These are phyloP conservation scores for Percina caprodes DNA, from an alignment of 2,113 vertebrate genomes.

Conservation along the genomic window DNA sequence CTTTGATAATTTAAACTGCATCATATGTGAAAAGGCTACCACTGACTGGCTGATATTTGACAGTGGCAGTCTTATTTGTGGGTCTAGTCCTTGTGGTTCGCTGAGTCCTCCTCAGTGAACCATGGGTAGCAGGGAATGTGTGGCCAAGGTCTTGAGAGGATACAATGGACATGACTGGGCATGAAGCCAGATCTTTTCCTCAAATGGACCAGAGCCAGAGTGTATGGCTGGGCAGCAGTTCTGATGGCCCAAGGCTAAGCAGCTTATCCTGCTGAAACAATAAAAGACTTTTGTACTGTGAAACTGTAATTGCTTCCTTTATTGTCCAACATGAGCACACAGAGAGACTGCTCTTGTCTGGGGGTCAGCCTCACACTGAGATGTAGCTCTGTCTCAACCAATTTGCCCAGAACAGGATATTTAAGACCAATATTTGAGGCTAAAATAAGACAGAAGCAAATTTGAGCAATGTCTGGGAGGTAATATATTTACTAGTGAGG, in stretches of 20 bases:
- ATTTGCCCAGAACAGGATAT: slow-evolving; percentile 18
- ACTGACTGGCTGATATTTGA: no score
- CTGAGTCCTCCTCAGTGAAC: not conserved
- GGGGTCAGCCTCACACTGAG: slow-evolving; percentile 7
- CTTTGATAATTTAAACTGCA: not conserved
- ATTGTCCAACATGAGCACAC: slow-evolving; percentile 21
- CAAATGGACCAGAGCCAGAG: not conserved
- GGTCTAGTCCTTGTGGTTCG: not conserved
- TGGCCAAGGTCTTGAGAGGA: not conserved
- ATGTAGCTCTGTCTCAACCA: not conserved
- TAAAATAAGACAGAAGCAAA: slow-evolving; percentile 8
- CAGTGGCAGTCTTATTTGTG: not conserved
- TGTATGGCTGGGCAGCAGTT: not conserved
- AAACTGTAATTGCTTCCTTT: slow-evolving; percentile 20
- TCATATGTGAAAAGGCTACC: not conserved
- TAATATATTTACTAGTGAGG: not conserved
- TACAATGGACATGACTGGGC: not conserved
- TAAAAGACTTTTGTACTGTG: slow-evolving; percentile 17
- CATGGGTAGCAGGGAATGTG: slow-evolving; percentile 7
- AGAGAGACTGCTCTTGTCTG: slow-evolving; percentile 11
- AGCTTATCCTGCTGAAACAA: slow-evolving; percentile 30
- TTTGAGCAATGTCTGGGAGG: not conserved
- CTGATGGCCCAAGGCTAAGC: slow-evolving; percentile 22
- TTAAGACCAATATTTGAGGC: slow-evolving; percentile 3
- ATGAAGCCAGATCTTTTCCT: slow-evolving; percentile 7